These are phyloP conservation scores for Mylabris sibirica DNA, from an alignment of 2,888 invertebrate genomes.

Conservation along the genomic window DNA sequence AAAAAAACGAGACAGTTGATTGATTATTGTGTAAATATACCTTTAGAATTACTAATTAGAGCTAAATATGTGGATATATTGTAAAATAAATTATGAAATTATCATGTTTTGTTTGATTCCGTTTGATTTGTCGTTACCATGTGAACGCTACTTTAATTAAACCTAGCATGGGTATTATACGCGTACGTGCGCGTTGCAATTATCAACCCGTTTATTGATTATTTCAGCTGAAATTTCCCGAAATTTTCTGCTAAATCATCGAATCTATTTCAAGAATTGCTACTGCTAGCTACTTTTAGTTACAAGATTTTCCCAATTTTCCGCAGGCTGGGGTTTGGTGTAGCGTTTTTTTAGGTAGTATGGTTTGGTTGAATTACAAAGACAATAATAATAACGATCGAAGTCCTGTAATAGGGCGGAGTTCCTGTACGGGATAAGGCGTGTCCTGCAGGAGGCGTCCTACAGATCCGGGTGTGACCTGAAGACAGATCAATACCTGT, in stretches of 20 bases:
- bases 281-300: too few relatives aligned
- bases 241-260: background rate
- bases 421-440: slow-evolving; percentile 41
- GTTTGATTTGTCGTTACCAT: background rate
- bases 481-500: slow-evolving; percentile 46
- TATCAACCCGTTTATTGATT: too few relatives aligned
- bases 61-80: slow-evolving; percentile 43
- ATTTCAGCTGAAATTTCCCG: background rate
- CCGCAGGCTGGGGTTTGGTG: too few relatives aligned
- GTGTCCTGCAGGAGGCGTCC: slow-evolving; percentile 44
- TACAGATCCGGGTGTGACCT: slow-evolving; percentile 40
- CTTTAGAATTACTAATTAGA: slow-evolving; percentile 32
- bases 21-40: slow-evolving; percentile 33
- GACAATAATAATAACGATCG: slow-evolving; percentile 34
- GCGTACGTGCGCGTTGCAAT: too few relatives aligned
- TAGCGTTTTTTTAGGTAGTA: slow-evolving; percentile 30
- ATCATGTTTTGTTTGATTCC: background rate
- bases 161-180: too few relatives aligned
- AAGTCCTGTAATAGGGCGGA: slow-evolving; percentile 38
- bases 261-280: too few relatives aligned
- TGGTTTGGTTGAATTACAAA: slow-evolving; percentile 36
- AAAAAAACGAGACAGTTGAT: slow-evolving; percentile 35
- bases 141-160: background rate
- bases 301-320: too few relatives aligned
- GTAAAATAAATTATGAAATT: slow-evolving; percentile 41